Conservation (phyloP, 1,140 invertebrate genomes). For the Meloidogyne floridensis region DNA sequence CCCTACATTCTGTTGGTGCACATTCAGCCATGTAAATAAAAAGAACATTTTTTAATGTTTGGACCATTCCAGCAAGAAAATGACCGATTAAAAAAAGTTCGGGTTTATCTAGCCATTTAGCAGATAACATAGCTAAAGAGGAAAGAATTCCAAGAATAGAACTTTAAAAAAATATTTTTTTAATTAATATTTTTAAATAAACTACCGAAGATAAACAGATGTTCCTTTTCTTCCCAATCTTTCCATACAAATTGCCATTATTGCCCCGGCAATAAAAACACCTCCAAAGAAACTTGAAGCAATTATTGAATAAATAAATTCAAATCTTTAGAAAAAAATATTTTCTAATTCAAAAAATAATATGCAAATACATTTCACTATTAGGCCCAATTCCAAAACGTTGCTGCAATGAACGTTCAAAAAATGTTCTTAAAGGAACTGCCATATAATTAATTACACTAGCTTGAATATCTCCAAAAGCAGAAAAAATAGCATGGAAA, state of each 20-base stretch:
- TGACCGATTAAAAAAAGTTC: conserved; percentile 56
- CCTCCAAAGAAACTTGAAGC: conserved; percentile 51
- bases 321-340: conserved; percentile 41
- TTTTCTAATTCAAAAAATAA: background rate
- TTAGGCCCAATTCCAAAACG: conserved; percentile 7
- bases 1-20: conserved; percentile 45
- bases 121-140: conserved; percentile 40
- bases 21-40: conserved; percentile 58
- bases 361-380: conserved; percentile 16
- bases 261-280: conserved; percentile 41
- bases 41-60: conserved; percentile 46
- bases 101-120: conserved; percentile 36
- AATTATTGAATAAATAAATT: conserved; percentile 45
- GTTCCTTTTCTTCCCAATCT: conserved; percentile 50
- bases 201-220: conserved; percentile 46
- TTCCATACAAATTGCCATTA: conserved; percentile 54
- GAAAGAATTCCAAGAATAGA: conserved; percentile 43
- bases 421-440: conserved; percentile 23
- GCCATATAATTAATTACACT: conserved; percentile 25
- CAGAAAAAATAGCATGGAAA: conserved; percentile 21
- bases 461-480: conserved; percentile 22
- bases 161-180: conserved; percentile 30
- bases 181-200: background rate
- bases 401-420: conserved; percentile 12
- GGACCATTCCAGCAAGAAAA: conserved; percentile 48